These are phyloP conservation scores for Lates japonicus DNA, from an alignment of 2,797 vertebrate genomes.

Conservation along the genomic window DNA sequence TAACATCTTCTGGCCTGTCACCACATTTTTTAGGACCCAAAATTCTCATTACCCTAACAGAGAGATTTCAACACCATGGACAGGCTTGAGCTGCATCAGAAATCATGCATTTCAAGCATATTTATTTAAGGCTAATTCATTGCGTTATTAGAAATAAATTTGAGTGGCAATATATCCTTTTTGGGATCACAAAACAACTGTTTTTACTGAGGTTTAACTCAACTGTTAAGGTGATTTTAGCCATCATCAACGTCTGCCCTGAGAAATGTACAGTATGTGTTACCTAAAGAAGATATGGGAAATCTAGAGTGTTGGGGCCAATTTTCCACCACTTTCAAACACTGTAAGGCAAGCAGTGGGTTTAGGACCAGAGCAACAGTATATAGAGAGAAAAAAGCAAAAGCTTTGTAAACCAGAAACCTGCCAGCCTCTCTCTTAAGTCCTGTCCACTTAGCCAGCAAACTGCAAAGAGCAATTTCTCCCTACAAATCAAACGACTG, in stretches of 20 bases:
- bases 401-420: conserved; percentile 2
- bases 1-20: not conserved
- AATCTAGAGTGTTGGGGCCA: conserved; percentile 1
- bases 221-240: not conserved
- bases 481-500: not conserved
- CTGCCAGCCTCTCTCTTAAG: conserved; percentile 17
- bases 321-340: conserved; percentile 19
- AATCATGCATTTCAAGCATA: not conserved
- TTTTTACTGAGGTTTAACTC: not conserved
- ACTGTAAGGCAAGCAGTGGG: conserved; percentile 14
- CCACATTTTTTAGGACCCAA: not conserved
- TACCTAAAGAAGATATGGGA: conserved; percentile 18
- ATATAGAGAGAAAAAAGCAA: not conserved
- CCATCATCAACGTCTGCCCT: conserved; percentile 7
- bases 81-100: too few relatives aligned
- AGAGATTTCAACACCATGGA: accelerated
- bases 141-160: not conserved
- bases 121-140: not conserved
- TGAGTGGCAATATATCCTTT: not conserved
- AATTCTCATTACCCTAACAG: not conserved
- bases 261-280: conserved; percentile 18
- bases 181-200: too few relatives aligned
- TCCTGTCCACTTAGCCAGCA: conserved; percentile 7
- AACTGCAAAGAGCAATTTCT: conserved; percentile 23
- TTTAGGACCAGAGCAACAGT: conserved; percentile 16